Conservation (phyloP, 2,888 invertebrate species). For the Lasioglossum marginatum region DNA sequence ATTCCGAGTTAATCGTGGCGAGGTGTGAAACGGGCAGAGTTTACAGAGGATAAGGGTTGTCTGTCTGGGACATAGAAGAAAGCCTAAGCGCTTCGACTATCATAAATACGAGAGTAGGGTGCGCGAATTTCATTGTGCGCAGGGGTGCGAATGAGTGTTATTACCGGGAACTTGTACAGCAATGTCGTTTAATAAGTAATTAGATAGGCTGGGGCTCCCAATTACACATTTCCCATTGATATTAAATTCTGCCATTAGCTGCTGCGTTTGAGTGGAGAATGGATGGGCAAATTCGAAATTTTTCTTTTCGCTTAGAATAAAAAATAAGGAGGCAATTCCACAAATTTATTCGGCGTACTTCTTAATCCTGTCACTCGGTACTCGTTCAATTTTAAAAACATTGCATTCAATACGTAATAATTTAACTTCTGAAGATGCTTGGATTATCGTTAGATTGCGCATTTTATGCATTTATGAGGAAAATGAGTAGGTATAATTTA, state of each 20-base stretch:
- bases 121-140: conserved; percentile 6
- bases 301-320: background rate
- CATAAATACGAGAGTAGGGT: conserved; percentile 12
- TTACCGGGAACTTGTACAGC: conserved; percentile 11
- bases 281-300: background rate
- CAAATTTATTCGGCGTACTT: background rate
- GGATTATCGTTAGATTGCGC: too few relatives aligned
- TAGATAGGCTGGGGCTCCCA: background rate
- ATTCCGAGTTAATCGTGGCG: background rate
- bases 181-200: conserved; percentile 5
- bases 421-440: too few relatives aligned
- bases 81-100: background rate
- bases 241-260: background rate
- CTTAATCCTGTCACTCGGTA: too few relatives aligned
- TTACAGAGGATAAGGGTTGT: background rate
- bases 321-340: background rate
- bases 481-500: too few relatives aligned
- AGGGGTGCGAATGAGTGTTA: conserved; percentile 14
- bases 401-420: too few relatives aligned
- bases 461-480: too few relatives aligned
- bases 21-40: background rate
- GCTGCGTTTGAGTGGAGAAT: background rate
- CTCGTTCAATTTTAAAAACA: too few relatives aligned
- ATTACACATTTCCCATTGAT: conserved; percentile 1
- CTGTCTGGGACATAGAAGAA: conserved; percentile 3